These are phyloP conservation scores for Cyanocitta stelleri DNA, from an alignment of 2,113 vertebrate genomes.

Conservation along the genomic window DNA sequence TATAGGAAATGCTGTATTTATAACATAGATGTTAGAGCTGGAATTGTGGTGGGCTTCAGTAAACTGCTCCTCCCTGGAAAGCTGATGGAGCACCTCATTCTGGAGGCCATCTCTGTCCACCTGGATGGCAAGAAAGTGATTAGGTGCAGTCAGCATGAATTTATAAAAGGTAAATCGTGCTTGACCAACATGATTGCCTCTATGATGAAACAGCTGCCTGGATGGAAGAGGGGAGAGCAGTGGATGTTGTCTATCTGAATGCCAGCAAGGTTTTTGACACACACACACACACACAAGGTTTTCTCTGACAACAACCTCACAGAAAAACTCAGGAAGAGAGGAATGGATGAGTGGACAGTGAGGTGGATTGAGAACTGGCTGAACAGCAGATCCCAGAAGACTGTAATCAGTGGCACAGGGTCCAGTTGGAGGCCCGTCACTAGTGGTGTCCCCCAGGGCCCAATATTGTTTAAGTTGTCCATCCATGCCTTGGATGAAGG, in stretches of 20 bases:
- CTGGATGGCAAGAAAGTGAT: neutral
- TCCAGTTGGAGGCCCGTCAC: neutral
- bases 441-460: too few relatives aligned
- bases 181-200: neutral
- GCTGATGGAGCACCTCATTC: neutral
- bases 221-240: neutral
- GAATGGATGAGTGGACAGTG: neutral
- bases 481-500: neutral
- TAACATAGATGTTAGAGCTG: neutral
- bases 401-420: neutral
- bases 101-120: neutral
- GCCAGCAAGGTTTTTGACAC: neutral
- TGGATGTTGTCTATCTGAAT: neutral
- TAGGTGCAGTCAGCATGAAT: neutral
- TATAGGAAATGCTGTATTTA: neutral
- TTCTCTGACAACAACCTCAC: neutral
- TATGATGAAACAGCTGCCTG: neutral
- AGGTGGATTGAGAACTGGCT: neutral
- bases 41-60: neutral
- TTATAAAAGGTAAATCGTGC: neutral
- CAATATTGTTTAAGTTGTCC: neutral
- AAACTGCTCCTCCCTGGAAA: neutral
- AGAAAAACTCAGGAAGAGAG: accelerated
- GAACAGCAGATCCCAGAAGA: neutral
- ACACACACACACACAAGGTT: too few relatives aligned